These are phyloP conservation scores for Alitta virens DNA, from an alignment of 2,888 invertebrate genomes.

Conservation along the genomic window DNA sequence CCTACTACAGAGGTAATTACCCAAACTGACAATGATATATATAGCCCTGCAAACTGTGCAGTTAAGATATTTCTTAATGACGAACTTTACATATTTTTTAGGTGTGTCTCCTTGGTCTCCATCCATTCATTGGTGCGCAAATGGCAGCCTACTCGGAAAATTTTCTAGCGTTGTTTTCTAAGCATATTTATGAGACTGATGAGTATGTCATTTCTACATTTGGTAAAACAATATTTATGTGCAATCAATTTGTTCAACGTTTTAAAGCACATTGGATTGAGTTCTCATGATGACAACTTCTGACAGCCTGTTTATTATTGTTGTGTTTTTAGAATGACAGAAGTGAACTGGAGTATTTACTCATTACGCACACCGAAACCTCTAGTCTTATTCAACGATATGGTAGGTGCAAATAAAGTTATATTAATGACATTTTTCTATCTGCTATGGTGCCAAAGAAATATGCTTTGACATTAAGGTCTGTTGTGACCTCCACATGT, in stretches of 20 bases:
- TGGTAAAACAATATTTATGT: not conserved
- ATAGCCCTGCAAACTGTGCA: too few species aligned
- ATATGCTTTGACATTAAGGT: too few species aligned
- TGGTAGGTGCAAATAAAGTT: constrained; percentile 58
- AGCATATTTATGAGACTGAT: constrained; percentile 66
- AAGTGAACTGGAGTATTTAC: constrained; percentile 69
- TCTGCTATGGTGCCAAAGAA: too few species aligned
- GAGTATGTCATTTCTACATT: constrained; percentile 55
- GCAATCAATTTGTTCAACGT: not conserved
- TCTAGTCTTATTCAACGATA: constrained; percentile 69
- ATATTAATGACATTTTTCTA: too few species aligned
- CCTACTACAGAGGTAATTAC: constrained; percentile 44
- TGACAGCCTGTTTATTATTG: too few species aligned
- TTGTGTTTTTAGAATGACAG: constrained; percentile 29
- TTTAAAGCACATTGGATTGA: too few species aligned
- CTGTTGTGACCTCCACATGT: too few species aligned
- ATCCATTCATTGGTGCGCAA: constrained; percentile 67
- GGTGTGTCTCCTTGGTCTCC: constrained; percentile 66
- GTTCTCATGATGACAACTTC: too few species aligned
- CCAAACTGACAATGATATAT: too few species aligned
- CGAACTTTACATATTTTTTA: too few species aligned
- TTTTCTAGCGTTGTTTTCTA: constrained; percentile 45
- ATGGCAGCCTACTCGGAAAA: constrained; percentile 38
- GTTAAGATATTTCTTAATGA: too few species aligned
- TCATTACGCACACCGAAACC: constrained; percentile 68